phyloP scores from a whole-genome alignment of 2,797 vertebrate genomes.

The Philypnodon macrostomus region DNA sequence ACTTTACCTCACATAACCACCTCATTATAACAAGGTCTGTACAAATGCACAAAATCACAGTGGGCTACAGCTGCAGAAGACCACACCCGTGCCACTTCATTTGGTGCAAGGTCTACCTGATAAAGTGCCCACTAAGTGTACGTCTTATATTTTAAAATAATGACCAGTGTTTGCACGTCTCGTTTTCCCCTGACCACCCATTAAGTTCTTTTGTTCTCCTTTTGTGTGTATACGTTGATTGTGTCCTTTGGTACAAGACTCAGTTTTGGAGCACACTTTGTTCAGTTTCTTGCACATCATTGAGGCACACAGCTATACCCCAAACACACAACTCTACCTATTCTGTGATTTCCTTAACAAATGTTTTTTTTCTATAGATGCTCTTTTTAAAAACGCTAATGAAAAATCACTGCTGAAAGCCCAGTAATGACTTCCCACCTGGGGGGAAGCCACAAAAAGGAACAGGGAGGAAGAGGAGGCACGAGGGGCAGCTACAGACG shows the following conservation, averaged over 20 bases:
- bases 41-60: no score
- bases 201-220: not conserved
- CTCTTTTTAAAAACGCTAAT: slow-evolving; percentile 30
- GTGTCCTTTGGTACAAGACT: slow-evolving; percentile 23
- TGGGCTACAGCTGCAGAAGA: no score
- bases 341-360: slow-evolving; percentile 16
- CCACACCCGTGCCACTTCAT: no score
- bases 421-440: slow-evolving; percentile 35
- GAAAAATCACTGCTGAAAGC: slow-evolving; percentile 47
- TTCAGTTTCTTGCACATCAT: slow-evolving; percentile 30
- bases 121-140: no score
- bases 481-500: slow-evolving; percentile 23
- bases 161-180: not conserved
- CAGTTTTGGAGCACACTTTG: slow-evolving; percentile 31
- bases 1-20: no score
- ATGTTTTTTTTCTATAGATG: slow-evolving; percentile 30
- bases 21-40: no score
- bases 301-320: slow-evolving; percentile 1
- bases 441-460: slow-evolving; percentile 25
- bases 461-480: slow-evolving; percentile 1
- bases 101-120: no score
- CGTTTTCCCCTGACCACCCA: slow-evolving; percentile 7
- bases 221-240: slow-evolving; percentile 24
- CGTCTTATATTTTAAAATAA: slow-evolving; percentile 5
- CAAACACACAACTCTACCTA: slow-evolving; percentile 2